phyloP scores from a whole-genome alignment of 2,888 invertebrate species.

The Tupiocoris notatus region DNA sequence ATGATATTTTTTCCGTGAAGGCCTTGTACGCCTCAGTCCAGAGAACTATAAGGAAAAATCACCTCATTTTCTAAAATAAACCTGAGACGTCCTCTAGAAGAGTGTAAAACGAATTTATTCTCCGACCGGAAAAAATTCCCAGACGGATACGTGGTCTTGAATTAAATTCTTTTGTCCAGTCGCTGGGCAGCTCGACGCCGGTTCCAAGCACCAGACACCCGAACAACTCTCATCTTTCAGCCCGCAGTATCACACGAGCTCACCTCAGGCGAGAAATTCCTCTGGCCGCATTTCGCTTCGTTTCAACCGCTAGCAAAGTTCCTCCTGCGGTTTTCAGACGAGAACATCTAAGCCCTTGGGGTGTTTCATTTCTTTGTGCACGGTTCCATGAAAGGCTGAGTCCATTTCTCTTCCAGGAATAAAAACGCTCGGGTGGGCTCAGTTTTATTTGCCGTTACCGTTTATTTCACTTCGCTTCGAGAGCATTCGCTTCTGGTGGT shows the following conservation, averaged over 20 bases:
- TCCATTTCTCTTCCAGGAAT: neutral
- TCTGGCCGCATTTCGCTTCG: neutral
- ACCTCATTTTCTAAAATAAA: too few relatives aligned
- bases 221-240: neutral
- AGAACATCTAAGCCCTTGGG: neutral
- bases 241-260: too few relatives aligned
- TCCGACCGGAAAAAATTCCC: neutral
- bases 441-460: neutral
- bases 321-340: neutral
- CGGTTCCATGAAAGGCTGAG: neutral
- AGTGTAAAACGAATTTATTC: too few relatives aligned
- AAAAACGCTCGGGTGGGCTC: neutral
- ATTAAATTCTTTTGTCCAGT: neutral
- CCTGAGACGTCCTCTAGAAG: too few relatives aligned
- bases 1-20: too few relatives aligned
- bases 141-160: neutral
- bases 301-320: neutral
- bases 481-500: neutral
- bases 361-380: neutral
- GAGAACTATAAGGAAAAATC: too few relatives aligned
- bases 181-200: neutral
- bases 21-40: too few relatives aligned
- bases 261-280: neutral
- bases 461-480: neutral
- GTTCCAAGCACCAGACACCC: neutral